These are phyloP conservation scores for Phodopus roborovskii DNA, from an alignment of 2,113 vertebrate species.

Conservation along the genomic window DNA sequence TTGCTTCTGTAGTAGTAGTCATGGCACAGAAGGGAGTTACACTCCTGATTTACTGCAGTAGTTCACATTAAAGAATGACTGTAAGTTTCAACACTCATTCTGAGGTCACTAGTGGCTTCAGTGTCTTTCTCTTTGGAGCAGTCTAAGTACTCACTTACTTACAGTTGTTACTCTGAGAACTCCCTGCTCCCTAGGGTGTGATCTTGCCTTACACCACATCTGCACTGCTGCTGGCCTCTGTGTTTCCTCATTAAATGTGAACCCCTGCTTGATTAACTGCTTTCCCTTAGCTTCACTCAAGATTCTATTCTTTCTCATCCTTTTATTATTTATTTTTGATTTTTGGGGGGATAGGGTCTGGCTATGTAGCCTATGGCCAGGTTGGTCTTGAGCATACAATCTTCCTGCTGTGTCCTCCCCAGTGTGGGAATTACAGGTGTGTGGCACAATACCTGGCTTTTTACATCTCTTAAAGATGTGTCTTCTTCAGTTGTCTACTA, in stretches of 20 bases:
- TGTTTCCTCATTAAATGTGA: neutral
- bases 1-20: neutral
- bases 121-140: constrained; percentile 29
- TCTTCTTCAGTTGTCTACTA: neutral
- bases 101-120: neutral
- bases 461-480: neutral
- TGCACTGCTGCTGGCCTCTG: neutral
- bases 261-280: neutral
- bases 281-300: neutral
- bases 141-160: neutral
- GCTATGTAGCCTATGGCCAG: neutral
- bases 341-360: neutral
- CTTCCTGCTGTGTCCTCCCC: neutral
- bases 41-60: neutral
- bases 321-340: neutral
- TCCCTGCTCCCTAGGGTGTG: neutral
- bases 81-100: neutral
- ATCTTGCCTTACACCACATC: neutral
- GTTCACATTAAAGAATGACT: constrained; percentile 35
- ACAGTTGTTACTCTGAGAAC: neutral
- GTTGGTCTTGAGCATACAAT: neutral
- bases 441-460: too few species aligned
- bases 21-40: neutral
- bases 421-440: too few species aligned
- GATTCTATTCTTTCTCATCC: neutral